These are phyloP conservation scores for Malaclemys terrapin DNA, from an alignment of 2,113 vertebrate species.

Conservation along the genomic window DNA sequence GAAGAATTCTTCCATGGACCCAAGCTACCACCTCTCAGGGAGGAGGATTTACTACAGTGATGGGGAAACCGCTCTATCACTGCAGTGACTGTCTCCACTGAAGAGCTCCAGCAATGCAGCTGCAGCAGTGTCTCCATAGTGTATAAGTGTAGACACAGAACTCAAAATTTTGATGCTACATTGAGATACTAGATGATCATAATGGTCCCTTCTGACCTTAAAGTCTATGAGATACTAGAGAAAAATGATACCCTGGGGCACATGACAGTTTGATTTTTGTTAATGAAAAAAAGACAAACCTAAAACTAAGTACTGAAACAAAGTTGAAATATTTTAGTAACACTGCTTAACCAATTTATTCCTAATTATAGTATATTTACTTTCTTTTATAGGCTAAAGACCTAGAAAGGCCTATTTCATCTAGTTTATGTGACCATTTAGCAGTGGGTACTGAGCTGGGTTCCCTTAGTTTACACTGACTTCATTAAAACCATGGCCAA, in stretches of 20 bases:
- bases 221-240: background rate
- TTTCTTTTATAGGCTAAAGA: background rate
- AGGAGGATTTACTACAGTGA: background rate
- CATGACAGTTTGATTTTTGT: background rate
- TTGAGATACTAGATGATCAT: background rate
- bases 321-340: background rate
- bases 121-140: background rate
- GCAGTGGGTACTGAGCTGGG: accelerated
- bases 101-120: background rate
- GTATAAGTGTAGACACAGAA: background rate
- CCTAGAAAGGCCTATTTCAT: background rate
- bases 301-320: background rate
- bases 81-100: background rate
- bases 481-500: background rate
- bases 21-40: background rate
- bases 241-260: background rate
- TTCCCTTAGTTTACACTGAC: conserved; percentile 2
- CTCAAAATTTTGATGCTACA: background rate
- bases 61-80: background rate
- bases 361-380: background rate
- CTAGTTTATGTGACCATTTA: background rate
- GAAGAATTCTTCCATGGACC: background rate
- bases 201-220: no score
- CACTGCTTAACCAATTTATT: background rate
- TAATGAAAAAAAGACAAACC: background rate